Base-by-base conservation (phyloP, 2,888 invertebrate species). In the Apodemia zela region DNA sequence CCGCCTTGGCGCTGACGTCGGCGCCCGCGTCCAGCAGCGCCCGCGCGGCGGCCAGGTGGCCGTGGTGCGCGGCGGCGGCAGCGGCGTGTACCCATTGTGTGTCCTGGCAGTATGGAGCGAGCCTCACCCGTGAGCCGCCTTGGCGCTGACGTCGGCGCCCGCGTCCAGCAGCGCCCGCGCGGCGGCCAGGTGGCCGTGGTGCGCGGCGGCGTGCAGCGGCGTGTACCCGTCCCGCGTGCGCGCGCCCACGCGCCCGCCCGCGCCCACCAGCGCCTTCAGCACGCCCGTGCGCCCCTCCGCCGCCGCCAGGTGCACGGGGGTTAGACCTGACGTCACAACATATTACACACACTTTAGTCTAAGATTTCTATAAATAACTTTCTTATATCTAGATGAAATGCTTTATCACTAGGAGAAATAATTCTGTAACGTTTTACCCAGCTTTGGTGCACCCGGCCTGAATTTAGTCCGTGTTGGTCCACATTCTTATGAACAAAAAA, bases 181-280 rank as follows among this genome's bases (percentile, higher is more conserved):
- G 93, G 98, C 97, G 68, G 97, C 96, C 63, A 96, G 94, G 87
- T 98, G 98, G 0, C 99, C 99, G 85, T 98, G 98, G 82, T 99
- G 99, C 63, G 98, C 97, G 6, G 99, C 98, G 11, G 99, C 97
- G 86, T 99, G 99, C 58, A 99, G 93, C 0, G 99, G 98, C 2
- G 98, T 97, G 92, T 98, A 89, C 0, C 99, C 99, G 71, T 98
- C 95, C 70, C 96, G 94, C 0, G 96, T 96, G 65, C 94, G 93
- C 0, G 95, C 94, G 67, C 94, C 94, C 67, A 95, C 94, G 45
- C 93, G 93, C 0, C 97, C 97, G 15, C 95, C 95, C 69, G 96
- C 95, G 62, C 95, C 94, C 54, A 97, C 93, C 51, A 99, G 92
- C 54, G 97, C 93, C 65, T 94, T 93, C 0, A 98, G 97, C 10